Evolutionary conservation across 2,888 invertebrate species (phyloP), one percentile per base, ranked within the genome.

Genomic region (Dioctria linearis): DNA sequence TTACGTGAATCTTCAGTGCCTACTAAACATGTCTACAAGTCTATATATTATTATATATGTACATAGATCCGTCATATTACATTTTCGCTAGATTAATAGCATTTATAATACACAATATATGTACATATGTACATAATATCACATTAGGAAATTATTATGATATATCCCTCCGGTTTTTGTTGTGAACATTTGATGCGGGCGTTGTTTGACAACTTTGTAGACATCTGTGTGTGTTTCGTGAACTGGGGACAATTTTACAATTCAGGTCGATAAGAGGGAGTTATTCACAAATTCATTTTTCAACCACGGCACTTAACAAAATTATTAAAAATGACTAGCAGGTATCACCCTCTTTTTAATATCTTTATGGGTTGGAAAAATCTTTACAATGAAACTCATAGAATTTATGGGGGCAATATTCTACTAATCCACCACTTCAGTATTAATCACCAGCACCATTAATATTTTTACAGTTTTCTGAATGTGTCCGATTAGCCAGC

Each of bases 251-350:
- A 65, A 65, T 65, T 65, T 42, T 4, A 13, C 42, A 65, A 67
- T 67, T 67, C 25, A 46, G 67, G 3, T 25, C 8, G 6, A 67
- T 25, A 67, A 46, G 11, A 6, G 66, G 13, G 37, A 67, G 37
- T 37, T 49, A 46, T 67, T 49, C 46, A 67, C 25, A 43, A 67
- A 67, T 67, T 49, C 49, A 67, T 49, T 67, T 67, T 67, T 67
- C 46, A 49, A 25, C 37, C 25, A 43, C 46, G 67, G 13, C 49
- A 67, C 43, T 67, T 67, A 67, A 49, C 9, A 8, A 37, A 67
- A 67, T 67, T 46, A 67, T 43, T 67, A 67, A 49, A 46, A 67
- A 3, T 67, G 67, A 67, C 43, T 67, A 46, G 6, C 67, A 67
- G 37, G 40, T 13, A 9, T 65, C 40, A 65, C 42, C 11, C 42